Conservation (phyloP, 2,888 invertebrate genomes). For the Tachina fera region DNA sequence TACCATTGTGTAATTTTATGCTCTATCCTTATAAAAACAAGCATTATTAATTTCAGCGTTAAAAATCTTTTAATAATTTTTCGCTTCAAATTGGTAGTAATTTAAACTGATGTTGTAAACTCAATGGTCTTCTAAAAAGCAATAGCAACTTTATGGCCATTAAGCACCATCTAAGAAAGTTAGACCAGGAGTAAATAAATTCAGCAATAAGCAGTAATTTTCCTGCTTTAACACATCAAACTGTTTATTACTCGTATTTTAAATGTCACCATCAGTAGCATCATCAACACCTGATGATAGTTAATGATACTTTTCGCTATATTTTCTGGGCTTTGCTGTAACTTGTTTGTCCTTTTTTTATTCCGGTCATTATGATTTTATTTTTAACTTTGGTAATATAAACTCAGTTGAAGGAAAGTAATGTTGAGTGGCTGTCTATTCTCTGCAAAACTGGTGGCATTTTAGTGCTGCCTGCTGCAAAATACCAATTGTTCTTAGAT, state of each 20-base stretch:
- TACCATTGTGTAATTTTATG: no score
- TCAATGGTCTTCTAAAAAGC: constrained; percentile 29
- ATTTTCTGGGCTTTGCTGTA: constrained; percentile 9
- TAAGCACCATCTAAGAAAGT: constrained; percentile 38
- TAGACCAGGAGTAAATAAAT: not conserved
- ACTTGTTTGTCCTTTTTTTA: constrained; percentile 18
- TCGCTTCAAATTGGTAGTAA: constrained; percentile 27
- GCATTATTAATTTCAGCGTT: not conserved
- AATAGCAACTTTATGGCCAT: constrained; percentile 48
- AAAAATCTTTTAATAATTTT: not conserved
- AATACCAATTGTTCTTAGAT: not conserved
- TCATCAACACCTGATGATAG: constrained; percentile 62
- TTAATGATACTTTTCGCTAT: constrained; percentile 45
- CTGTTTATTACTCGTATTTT: constrained; percentile 46
- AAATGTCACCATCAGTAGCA: constrained; percentile 22
- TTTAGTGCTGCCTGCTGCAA: constrained; percentile 41
- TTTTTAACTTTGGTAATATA: constrained; percentile 37
- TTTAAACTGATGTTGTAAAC: no score
- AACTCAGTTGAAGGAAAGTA: constrained; percentile 22
- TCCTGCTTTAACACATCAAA: constrained; percentile 34
- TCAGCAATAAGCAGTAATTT: not conserved
- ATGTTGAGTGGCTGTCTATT: constrained; percentile 13
- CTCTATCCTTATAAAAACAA: no score
- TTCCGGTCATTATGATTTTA: constrained; percentile 49
- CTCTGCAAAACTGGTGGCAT: not conserved